Base-by-base conservation (phyloP, 2,888 invertebrate species). In the Meiosimyza decipiens region DNA sequence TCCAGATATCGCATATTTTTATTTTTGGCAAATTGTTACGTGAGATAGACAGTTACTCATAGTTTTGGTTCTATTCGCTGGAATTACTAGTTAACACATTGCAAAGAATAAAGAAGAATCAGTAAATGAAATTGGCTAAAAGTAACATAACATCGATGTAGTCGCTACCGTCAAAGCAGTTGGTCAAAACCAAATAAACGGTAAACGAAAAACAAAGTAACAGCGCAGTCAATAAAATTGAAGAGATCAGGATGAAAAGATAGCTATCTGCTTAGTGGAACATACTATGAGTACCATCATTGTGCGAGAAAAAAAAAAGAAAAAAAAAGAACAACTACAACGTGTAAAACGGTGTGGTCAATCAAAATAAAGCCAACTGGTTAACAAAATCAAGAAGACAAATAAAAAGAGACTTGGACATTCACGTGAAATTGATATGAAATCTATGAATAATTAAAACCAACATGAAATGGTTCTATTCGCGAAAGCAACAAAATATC, bases 381-480 rank as follows among this genome's bases (percentile, higher is more conserved):
- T 13, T 22, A 22, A 64, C n/a, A 52, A 47, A 40, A 49, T 9
- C 47, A 40, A 15, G 60, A 60, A 60, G 40, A 60, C 15, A 49
- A 64, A 50, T 28, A 4, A 28, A 28, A 28, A 28, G 4, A 28
- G 28, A 4, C 9, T 40, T 40, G 9, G n/a, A 51, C 51, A 16
- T 51, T 64, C 28, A 51, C 51, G 64, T 22, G 64, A 64, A 64
- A 18, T 64, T 64, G 51, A 64, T 64, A 64, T 22, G 51, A 64
- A 64, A 64, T 64, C 64, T 64, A 28, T 64, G 64, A 64, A 64
- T 64, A 64, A 64, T 64, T 64, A 64, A 64, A 50, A 63, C 6
- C 15, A 51, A 64, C 64, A 51, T 64, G 22, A 51, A 64, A 64
- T 7, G 50, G 16, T 40, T 40, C 9, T 40, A 40, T 9, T 6